A percentile compares a stretch with the other conserved stretches of the same genome.
Evolutionary conservation across 2,797 vertebrate genomes (phyloP).

Genomic region (Pseudochirops cupreus): DNA sequence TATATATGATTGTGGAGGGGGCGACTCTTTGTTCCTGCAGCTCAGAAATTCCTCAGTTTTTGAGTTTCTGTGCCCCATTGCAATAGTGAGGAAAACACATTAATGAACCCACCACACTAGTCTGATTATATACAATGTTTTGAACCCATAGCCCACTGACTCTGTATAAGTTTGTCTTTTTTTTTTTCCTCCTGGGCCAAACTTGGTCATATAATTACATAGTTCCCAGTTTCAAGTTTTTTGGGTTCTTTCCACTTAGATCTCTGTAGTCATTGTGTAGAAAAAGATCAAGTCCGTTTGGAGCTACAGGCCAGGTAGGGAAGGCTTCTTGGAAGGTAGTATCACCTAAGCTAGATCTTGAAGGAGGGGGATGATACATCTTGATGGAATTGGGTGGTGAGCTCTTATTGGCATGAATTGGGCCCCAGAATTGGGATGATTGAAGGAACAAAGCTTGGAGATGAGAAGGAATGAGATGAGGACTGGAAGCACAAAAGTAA

Average conservation of each 20-base stretch:
- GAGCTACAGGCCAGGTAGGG: background rate
- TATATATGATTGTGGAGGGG: background rate
- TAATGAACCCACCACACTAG: background rate
- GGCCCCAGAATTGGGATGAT: background rate
- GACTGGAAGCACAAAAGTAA: background rate
- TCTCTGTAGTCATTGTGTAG: background rate
- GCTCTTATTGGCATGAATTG: background rate
- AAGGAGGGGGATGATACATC: background rate
- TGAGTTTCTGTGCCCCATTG: background rate
- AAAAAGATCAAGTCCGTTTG: background rate
- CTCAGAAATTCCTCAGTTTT: background rate
- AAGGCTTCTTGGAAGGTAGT: background rate
- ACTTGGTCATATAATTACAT: background rate
- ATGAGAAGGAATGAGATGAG: background rate
- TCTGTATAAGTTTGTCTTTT: background rate
- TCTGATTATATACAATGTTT: background rate
- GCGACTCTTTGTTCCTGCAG: background rate
- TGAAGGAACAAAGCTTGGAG: background rate
- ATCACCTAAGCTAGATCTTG: background rate
- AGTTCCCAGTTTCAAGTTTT: background rate
- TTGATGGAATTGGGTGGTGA: background rate
- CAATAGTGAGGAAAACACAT: background rate
- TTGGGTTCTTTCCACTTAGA: background rate
- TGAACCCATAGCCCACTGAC: background rate
- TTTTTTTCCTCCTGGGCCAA: background rate